Percentiles rank a stretch among this genome's conserved stretches.
Conservation (phyloP, 92 coral and sea anemone genomes). For the Galaxea fascicularis region DNA sequence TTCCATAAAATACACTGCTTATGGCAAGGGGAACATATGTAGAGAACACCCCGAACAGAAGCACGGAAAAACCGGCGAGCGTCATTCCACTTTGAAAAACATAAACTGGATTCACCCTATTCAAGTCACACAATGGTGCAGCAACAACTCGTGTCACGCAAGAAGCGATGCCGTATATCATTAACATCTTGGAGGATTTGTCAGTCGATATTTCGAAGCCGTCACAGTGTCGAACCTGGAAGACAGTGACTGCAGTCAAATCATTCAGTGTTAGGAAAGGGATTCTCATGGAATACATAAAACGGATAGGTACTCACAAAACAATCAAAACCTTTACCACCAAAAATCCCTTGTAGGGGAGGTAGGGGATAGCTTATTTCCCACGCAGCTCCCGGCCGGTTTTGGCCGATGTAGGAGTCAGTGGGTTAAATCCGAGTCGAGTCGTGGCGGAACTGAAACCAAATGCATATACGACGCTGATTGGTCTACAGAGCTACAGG, state of each 20-base stretch:
- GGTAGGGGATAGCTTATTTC: too few species aligned
- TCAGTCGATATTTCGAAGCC: constrained; percentile 19
- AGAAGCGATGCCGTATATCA: constrained; percentile 12
- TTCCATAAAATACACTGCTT: constrained; percentile 10
- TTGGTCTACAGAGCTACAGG: background rate
- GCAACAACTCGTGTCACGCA: constrained; percentile 7
- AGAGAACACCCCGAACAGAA: background rate
- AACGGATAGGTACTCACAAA: too few species aligned
- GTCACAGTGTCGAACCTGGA: constrained; percentile 24
- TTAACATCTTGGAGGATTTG: constrained; percentile 29
- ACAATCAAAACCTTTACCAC: too few species aligned
- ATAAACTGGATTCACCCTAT: background rate
- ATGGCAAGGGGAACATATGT: background rate
- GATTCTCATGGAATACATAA: too few species aligned
- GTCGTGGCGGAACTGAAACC: too few species aligned
- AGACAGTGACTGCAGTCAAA: background rate
- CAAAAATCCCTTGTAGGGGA: too few species aligned
- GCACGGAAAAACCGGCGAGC: background rate
- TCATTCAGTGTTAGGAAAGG: background rate
- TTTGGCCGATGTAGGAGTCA: too few species aligned
- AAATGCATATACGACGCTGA: background rate
- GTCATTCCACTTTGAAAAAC: constrained; percentile 6
- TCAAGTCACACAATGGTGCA: constrained; percentile 27
- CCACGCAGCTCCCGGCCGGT: too few species aligned
- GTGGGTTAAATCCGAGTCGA: too few species aligned